Conservation (phyloP, 2,888 invertebrate species). For the Crossocerus cetratus region DNA sequence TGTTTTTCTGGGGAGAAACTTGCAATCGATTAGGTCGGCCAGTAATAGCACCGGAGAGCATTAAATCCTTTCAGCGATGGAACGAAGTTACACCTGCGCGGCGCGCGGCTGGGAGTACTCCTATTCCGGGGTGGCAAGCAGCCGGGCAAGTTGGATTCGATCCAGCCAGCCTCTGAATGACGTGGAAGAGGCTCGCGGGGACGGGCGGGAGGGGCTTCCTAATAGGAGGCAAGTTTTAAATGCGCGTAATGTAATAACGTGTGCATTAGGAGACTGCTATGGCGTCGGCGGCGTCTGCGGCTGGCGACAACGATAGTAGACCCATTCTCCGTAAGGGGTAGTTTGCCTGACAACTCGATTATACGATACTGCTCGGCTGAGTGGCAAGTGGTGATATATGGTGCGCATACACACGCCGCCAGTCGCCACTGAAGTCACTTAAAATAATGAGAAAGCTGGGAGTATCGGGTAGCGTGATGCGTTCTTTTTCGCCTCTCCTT, state of each 20-base stretch:
- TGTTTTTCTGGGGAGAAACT: conserved; percentile 8
- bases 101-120: conserved; percentile 6
- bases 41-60: conserved; percentile 38
- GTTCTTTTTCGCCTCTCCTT: conserved; percentile 34
- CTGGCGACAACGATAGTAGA: conserved; percentile 60
- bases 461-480: conserved; percentile 50
- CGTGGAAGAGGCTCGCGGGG: conserved; percentile 44
- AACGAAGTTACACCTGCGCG: conserved; percentile 47
- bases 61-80: conserved; percentile 50
- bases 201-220: conserved; percentile 41
- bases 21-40: conserved; percentile 34
- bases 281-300: conserved; percentile 62
- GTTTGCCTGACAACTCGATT: conserved; percentile 73
- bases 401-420: conserved; percentile 55
- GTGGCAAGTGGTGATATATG: conserved; percentile 70
- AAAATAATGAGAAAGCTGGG: conserved; percentile 60
- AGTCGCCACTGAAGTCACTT: conserved; percentile 57
- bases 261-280: conserved; percentile 65
- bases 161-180: conserved; percentile 51
- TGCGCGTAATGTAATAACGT: conserved; percentile 65
- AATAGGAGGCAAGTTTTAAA: conserved; percentile 67
- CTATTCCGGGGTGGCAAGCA: conserved; percentile 5
- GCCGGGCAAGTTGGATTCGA: conserved; percentile 47
- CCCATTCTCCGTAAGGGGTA: conserved; percentile 68
- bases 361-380: conserved; percentile 66